These are phyloP conservation scores for Plebejus argus DNA, from an alignment of 2,888 invertebrate genomes.

Conservation along the genomic window DNA sequence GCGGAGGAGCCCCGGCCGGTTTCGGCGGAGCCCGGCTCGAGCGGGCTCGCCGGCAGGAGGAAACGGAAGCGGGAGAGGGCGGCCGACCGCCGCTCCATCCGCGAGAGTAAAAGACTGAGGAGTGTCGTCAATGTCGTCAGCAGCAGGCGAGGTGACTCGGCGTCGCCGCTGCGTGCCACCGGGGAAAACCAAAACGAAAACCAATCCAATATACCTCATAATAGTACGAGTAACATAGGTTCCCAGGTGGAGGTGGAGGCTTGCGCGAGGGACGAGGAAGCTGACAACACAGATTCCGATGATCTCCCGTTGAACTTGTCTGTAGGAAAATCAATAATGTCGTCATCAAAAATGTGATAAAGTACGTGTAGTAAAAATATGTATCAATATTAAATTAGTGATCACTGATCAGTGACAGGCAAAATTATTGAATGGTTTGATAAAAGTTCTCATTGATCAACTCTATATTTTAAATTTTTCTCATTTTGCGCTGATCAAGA, in stretches of 20 bases:
- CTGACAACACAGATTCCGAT: conserved; percentile 17
- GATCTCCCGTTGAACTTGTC: conserved; percentile 29
- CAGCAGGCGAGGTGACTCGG: conserved; percentile 40
- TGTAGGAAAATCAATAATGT: conserved; percentile 18
- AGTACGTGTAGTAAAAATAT: background rate
- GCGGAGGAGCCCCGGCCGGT: conserved; percentile 33
- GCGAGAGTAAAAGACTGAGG: conserved; percentile 65
- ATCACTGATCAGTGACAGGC: background rate
- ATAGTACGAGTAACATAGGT: background rate
- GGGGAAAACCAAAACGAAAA: conserved; percentile 23
- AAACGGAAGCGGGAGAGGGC: conserved; percentile 40
- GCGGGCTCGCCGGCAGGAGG: conserved; percentile 39
- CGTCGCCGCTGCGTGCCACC: conserved; percentile 2
- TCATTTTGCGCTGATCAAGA: background rate
- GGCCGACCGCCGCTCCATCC: conserved; percentile 44
- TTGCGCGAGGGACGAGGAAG: background rate
- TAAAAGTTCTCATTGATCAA: background rate
- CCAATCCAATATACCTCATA: conserved; percentile 23
- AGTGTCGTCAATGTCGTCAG: conserved; percentile 68
- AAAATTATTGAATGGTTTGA: background rate
- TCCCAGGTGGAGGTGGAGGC: background rate
- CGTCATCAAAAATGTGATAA: conserved; percentile 27
- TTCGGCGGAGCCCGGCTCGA: conserved; percentile 46
- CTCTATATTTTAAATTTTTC: background rate
- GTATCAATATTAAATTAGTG: conserved; percentile 3